Percentiles rank a stretch among this genome's conserved stretches.
Evolutionary conservation across 2,113 vertebrate genomes (phyloP).

Genomic region (Equus quagga): DNA sequence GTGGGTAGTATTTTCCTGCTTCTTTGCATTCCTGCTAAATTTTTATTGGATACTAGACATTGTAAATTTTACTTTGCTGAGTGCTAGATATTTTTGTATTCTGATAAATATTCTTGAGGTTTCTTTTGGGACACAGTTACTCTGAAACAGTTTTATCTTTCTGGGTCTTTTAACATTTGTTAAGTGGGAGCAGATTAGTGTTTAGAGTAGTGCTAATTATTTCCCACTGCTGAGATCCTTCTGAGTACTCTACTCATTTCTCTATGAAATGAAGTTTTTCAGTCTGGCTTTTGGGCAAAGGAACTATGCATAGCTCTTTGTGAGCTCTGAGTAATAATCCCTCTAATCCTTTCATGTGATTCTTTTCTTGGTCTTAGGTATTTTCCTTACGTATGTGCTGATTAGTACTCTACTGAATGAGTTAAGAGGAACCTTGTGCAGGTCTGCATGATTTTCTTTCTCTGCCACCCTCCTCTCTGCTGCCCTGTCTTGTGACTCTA

Average conservation of each 20-base stretch:
- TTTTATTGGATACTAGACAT: neutral
- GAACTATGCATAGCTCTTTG: neutral
- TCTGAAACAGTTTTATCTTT: neutral
- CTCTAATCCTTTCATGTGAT: neutral
- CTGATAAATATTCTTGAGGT: neutral
- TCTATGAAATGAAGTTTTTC: slow-evolving; percentile 4
- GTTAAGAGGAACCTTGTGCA: neutral
- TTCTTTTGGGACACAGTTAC: slow-evolving; percentile 26
- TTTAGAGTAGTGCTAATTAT: neutral
- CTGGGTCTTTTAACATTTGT: slow-evolving; percentile 10
- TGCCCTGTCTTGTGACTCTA: neutral
- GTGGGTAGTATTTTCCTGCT: neutral
- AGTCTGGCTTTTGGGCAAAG: neutral
- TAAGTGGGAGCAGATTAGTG: neutral
- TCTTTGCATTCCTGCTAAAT: neutral
- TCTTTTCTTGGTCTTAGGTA: neutral
- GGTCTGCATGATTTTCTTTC: neutral
- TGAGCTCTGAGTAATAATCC: neutral
- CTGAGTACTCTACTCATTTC: neutral
- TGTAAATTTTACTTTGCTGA: neutral
- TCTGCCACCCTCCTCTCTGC: neutral
- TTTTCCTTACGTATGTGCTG: neutral
- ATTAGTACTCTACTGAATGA: neutral
- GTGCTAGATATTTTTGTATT: neutral
- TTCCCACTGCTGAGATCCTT: neutral